phyloP scores from a whole-genome alignment of 2,113 vertebrate species.

The Tragelaphus buxtoni region DNA sequence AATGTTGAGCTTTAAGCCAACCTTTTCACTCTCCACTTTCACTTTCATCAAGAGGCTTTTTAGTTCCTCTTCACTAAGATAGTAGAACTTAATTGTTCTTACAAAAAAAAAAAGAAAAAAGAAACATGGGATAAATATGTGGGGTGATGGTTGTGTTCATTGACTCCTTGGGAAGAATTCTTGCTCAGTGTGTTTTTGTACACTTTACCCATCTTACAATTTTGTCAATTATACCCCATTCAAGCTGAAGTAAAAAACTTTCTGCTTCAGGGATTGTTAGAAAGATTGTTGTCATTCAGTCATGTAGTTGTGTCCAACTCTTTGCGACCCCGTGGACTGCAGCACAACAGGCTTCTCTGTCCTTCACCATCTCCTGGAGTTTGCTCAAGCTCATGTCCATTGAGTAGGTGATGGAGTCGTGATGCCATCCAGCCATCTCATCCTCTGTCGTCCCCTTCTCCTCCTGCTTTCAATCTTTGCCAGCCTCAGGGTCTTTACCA shows the following conservation, averaged over 20 bases:
- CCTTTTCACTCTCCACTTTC: too few relatives aligned
- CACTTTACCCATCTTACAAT: background rate
- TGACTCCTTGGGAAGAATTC: background rate
- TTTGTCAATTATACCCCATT: background rate
- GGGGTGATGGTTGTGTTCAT: background rate
- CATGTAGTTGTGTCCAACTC: background rate
- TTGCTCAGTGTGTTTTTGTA: background rate
- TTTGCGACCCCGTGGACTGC: background rate
- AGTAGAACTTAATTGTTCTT: background rate
- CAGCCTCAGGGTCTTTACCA: background rate
- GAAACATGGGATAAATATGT: background rate
- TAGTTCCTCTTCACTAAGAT: too few relatives aligned
- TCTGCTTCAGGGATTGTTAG: background rate
- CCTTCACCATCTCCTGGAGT: background rate
- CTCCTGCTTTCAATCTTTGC: background rate
- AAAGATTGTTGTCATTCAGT: background rate
- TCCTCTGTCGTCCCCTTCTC: background rate
- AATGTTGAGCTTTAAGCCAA: too few relatives aligned
- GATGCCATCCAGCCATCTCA: background rate
- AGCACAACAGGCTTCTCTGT: background rate
- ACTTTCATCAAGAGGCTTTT: too few relatives aligned
- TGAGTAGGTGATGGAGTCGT: accelerated
- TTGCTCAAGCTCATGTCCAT: background rate
- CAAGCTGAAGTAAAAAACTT: background rate
- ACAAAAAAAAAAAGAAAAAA: background rate